phyloP scores from a whole-genome alignment of 2,888 invertebrate species.

The Pristionchus maxplancki region DNA sequence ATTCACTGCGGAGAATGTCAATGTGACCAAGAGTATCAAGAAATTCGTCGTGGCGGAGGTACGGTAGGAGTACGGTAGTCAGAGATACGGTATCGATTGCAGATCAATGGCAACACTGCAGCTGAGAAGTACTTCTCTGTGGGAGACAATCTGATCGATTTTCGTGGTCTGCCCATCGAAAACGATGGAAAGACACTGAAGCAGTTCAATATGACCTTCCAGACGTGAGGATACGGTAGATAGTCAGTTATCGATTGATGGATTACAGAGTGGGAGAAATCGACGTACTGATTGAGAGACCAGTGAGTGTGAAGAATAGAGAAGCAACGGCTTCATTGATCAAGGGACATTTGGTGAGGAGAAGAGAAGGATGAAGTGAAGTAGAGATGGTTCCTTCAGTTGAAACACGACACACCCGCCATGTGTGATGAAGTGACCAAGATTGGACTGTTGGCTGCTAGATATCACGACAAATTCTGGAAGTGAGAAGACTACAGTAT shows the following conservation, averaged over 20 bases:
- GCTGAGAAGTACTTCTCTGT: constrained; percentile 35
- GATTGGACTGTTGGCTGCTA: background rate
- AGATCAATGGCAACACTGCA: constrained; percentile 34
- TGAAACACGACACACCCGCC: background rate
- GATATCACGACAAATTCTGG: constrained; percentile 21
- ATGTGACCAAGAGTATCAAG: background rate
- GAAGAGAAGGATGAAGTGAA: background rate
- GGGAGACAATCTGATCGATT: constrained; percentile 30
- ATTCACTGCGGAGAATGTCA: constrained; percentile 27
- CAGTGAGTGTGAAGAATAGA: background rate
- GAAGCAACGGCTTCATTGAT: background rate
- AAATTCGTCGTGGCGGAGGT: constrained; percentile 37
- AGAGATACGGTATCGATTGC: background rate
- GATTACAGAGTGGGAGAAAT: constrained; percentile 38
- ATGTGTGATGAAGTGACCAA: constrained; percentile 37
- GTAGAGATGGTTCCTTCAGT: background rate
- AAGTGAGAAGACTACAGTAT: background rate
- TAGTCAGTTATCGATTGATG: background rate
- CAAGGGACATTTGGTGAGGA: constrained; percentile 26
- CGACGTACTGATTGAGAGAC: constrained; percentile 17
- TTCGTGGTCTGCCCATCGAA: constrained; percentile 11
- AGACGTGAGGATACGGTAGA: background rate
- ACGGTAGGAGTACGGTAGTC: constrained; percentile 3
- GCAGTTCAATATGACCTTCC: constrained; percentile 38
- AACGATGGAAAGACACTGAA: background rate